Base-by-base conservation (phyloP, 2,888 invertebrate genomes). In the Cryptus viduatorius region DNA sequence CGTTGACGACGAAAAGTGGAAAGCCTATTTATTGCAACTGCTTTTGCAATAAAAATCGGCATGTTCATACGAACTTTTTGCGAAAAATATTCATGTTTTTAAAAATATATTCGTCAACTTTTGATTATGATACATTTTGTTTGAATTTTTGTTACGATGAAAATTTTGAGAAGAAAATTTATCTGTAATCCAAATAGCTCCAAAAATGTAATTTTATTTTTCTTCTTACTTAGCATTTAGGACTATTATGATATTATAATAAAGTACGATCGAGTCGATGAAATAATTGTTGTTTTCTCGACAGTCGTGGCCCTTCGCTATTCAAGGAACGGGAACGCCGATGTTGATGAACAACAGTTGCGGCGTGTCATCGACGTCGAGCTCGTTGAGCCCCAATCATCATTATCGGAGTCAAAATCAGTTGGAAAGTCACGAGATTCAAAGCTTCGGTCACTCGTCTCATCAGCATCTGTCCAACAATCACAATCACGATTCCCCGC, bases 221-320 rank as follows among this genome's bases (percentile, higher is more conserved):
- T 24, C 24, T 24, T 24, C 1, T 24, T 24, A 24, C 24, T 1
- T 1, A 1, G 24, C 24, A 24, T 24, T 24, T 1, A 24, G 24
- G 3, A 24, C 3, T 24, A 24, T 24, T 2, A 24, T 24, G 24
- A 24, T 24, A 24, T 2, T 3, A 1, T 24, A 24, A 24, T 24
- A 24, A 24, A 24, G 3, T 24, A 8, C 19, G 7, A 8, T 53
- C 8, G 8, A 53, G 59, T 46, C 31, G 16, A 29, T 71, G 48
- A 59, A 19, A 19, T 24, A 61, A 61, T 64, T 16, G 53, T 76
- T 76, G 76, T 67, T 64, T 65, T 16, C 29, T 72, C 95, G 95
- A 37, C 95, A 97, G 97, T 96, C 96, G n/a, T 97, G 97, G 97
- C 97, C 97, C 0, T 97, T 97, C 90, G 96, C 96, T 81, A 96